A percentile compares a stretch with the other conserved stretches of the same genome.
phyloP scores from a whole-genome alignment of 2,888 invertebrate genomes.

The Drosophila conformis region DNA sequence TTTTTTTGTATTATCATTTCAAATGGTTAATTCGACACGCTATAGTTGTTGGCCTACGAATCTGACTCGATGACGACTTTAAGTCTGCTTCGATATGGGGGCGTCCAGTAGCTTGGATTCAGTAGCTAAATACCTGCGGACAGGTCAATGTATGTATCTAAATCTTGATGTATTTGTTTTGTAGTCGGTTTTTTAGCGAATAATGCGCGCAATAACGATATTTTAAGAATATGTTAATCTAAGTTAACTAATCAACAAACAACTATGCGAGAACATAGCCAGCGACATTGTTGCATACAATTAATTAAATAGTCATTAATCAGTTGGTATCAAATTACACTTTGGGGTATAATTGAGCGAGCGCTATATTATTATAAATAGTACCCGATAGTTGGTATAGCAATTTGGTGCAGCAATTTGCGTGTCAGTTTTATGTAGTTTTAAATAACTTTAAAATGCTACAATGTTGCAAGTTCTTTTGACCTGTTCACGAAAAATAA shows the following conservation, averaged over 20 bases:
- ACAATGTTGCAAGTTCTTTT: not conserved
- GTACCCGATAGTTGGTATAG: not conserved
- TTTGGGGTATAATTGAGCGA: not conserved
- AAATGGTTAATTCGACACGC: constrained; percentile 53
- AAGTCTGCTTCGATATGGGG: constrained; percentile 32
- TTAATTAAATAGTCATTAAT: constrained; percentile 10
- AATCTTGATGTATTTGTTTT: not conserved
- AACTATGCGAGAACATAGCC: constrained; percentile 24
- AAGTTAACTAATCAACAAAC: constrained; percentile 46
- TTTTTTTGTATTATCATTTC: not conserved
- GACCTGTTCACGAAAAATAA: not conserved
- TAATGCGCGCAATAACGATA: constrained; percentile 47
- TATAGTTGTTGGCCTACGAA: constrained; percentile 35
- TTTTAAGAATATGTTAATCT: not conserved
- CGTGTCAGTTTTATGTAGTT: not conserved
- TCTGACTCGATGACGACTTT: constrained; percentile 7
- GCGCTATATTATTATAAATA: not conserved
- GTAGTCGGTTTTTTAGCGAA: constrained; percentile 34
- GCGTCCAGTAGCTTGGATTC: constrained; percentile 37
- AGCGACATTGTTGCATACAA: constrained; percentile 4
- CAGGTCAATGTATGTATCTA: not conserved
- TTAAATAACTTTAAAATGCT: not conserved
- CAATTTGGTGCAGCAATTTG: not conserved
- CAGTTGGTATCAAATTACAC: too few relatives aligned
- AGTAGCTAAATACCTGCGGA: constrained; percentile 41